Evolutionary conservation across 2,797 vertebrate species (phyloP), one percentile per base, ranked within the genome.

Genomic region (Denticeps clupeoides): DNA sequence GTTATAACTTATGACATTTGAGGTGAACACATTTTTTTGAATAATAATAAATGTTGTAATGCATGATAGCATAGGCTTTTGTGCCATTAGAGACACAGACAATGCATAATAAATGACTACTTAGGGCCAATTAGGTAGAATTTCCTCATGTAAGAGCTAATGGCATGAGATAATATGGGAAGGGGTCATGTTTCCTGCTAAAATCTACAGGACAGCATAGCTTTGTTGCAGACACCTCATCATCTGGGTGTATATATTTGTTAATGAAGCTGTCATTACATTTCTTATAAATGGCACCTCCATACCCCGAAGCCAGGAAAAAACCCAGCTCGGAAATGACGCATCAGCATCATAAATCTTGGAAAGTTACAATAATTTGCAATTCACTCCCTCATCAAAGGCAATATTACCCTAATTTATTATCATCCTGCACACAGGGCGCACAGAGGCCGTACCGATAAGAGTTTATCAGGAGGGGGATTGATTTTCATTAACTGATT

Each of bases 401-500:
- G 74, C 82, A 84, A 87, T 84, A 86, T 86, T 85, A 85, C 73
- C 74, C 81, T 87, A 87, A 87, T 86, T 84, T 87, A 85, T 86
- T 84, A 84, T 83, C 80, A 85, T 78, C 82, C 72, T 25, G 67
- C 61, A 64, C 67, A 62, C 69, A 72, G 77, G 71, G 70, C 56
- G 67, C 64, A 70, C 75, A 79, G 76, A 82, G 80, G 82, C 81
- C 70, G 59, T 67, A 77, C 69, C 83, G 83, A 85, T 87, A 87
- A 87, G 82, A 85, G 82, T 86, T 83, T 85, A 86, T 87, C 84
- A 85, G 80, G 79, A 82, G 74, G 74, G 70, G 83, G 82, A 87
- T 87, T 86, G 83, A 86, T 87, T 87, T 87, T 86, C 83, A 87
- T 86, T 85, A 86, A 85, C 80, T 81, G 81, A 86, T 85, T 79